Evolutionary conservation across 2,888 invertebrate genomes (phyloP), one percentile per base, ranked within the genome.

Genomic region (Drosophila pegasa): DNA sequence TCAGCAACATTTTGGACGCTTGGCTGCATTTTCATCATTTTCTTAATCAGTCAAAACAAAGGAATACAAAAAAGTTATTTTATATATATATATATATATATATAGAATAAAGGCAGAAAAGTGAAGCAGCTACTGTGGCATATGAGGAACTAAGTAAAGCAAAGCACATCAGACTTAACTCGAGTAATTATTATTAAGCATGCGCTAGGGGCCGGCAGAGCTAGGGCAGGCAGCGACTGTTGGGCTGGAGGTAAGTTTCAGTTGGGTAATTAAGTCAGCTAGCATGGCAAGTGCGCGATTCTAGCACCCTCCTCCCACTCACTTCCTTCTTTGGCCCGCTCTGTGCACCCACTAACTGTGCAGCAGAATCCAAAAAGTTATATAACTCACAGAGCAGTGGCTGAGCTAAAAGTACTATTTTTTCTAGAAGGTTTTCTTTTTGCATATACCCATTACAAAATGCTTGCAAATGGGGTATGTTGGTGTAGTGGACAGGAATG

Each of bases 1-100:
- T 87, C 81, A 80, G 72, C 73, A 70, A 65, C 70, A 80, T 77
- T 87, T 85, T 65, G 60, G 29, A 70, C 80, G 85, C 85, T 83
- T 79, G 68, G 85, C 72, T 88, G 85, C 76, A 77, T 83, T 83
- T 77, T 66, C 69, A 76, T 67, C 63, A 80, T 83, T 85, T 85
- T 87, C 75, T 78, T 82, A 78, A 86, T 82, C 82, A 82, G 87
- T 80, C 74, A 79, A 85, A 82, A 75, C 73, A 68, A 77, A 77
- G 60, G 48, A 66, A 75, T 31, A 64, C 40, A 62, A 48, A 45
- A 25, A 33, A 16, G 12, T 10, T 12, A 33, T 48, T 18, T n/a
- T n/a, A n/a, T 27, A 50, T 35, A 35, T 50, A 18, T 25, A 16
- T 50, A 25, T 16, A 43, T 20, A 31, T 20, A 33, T 25, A 16